Base-by-base conservation (phyloP, 2,797 vertebrate species). In the Pteronotus mesoamericanus region DNA sequence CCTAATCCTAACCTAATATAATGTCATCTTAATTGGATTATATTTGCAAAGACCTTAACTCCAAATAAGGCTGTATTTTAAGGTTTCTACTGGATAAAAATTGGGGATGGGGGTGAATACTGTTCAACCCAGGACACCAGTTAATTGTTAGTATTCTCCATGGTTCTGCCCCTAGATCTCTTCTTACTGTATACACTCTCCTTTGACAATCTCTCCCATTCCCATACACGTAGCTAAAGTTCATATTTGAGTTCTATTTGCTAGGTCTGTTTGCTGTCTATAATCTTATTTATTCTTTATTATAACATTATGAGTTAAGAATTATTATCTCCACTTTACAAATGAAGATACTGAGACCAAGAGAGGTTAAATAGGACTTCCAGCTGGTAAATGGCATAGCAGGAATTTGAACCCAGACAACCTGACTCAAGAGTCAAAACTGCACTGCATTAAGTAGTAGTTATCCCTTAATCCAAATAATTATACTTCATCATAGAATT, bases 241-340 rank as follows among this genome's bases (percentile, higher is more conserved):
- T 83, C 75, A 75, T 89, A 37, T 68, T 86, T 82, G 69, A 96
- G 26, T 71, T 90, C 68, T 95, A 1, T 80, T 89, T 90, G 42
- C 68, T 86, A 55, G 34, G 90, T 72, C n/a, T 64, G 0, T 83
- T 93, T 77, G 68, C 69, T 83, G 6, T 75, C 7, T 77, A 26
- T 69, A 88, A 55, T 71, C 37, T 44, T 9, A 39, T 19, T 77
- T 86, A 83, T 46, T 80, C 46, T 64, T 92, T 24, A 46, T 74
- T 66, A 44, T 18, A 85, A 69, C 16, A 48, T 86, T 71, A 21
- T 57, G 59, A 61, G 37, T 75, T 71, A 71, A 51, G 22, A 39
- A 72, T 74, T 89, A 84, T 12, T 82, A 86, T 61, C 3, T 89
- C 26, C 46, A 83, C 55, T 86, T 93, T 64, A 84, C 42, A 77